phyloP scores from a whole-genome alignment of 2,113 vertebrate genomes.

The Saguinus midas region DNA sequence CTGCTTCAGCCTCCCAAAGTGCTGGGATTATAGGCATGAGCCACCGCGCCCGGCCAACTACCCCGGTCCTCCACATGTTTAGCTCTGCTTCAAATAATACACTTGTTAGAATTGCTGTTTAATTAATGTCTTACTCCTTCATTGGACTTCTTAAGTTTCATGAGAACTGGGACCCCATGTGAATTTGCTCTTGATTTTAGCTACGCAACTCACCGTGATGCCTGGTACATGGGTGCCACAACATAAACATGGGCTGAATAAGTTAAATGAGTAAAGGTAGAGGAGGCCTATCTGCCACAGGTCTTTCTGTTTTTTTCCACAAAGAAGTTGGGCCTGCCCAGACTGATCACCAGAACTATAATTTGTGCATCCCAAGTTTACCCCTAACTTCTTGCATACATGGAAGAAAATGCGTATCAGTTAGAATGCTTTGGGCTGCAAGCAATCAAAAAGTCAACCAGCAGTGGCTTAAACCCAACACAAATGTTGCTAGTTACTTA shows the following conservation, averaged over 20 bases:
- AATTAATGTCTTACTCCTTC: not conserved
- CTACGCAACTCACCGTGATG: not conserved
- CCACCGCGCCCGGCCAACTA: not conserved
- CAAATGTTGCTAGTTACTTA: not conserved
- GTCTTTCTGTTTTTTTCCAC: not conserved
- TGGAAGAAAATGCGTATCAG: not conserved
- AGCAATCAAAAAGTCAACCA: not conserved
- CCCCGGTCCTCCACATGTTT: not conserved
- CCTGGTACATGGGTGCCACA: not conserved
- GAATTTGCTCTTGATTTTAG: slow-evolving; percentile 31
- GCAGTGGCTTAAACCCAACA: not conserved
- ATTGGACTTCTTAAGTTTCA: not conserved
- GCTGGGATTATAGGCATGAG: too few species aligned
- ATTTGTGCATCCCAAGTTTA: not conserved
- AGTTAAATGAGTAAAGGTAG: not conserved
- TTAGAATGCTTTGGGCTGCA: not conserved
- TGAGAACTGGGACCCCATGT: not conserved
- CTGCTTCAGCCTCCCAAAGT: too few species aligned
- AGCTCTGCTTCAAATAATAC: not conserved
- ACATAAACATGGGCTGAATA: not conserved
- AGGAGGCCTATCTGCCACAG: not conserved
- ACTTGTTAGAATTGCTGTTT: not conserved
- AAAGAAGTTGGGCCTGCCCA: not conserved
- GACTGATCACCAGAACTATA: not conserved
- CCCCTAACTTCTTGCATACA: not conserved